Base-by-base conservation (phyloP, 2,888 invertebrate species). In the Ophioninae sp. region DNA sequence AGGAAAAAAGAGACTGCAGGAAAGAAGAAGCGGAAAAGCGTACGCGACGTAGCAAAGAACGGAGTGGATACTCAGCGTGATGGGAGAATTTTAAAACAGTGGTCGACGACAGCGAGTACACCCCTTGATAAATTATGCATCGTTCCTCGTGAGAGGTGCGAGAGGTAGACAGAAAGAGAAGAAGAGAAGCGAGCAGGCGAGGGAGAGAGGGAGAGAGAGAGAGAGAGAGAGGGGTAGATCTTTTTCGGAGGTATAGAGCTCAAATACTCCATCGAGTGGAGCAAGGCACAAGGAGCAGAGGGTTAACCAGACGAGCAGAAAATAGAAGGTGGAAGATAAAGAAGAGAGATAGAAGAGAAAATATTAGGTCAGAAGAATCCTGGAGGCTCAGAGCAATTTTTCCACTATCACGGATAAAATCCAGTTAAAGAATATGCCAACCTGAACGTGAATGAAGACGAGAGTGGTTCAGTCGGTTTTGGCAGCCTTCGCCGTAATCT, bases 391-490 rank as follows among this genome's bases (percentile, higher is more conserved):
- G 63, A 64, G 58, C 63, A 39, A 79, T 67, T 75, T 73, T 67
- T 80, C 63, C 71, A 39, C 76, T 59, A 78, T 77, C 82, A 63
- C 71, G 80, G 78, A 72, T 80, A 78, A 79, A 79, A 76, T 78
- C 77, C 71, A 61, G 81, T 82, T 86, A 86, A 85, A 68, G 85
- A 78, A 85, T 86, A 82, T 71, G 88, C 88, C 84, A 85, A 82
- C 82, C 85, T 51, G 81, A 84, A 85, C 84, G 86, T 77, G 79
- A 86, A 86, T 83, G 82, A 83, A 86, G 85, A 44, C 82, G 64
- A 76, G 58, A 41, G 39, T 67, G 65, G 61, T 68, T 79, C 65
- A 71, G 71, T 67, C 76, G 73, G 64, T 78, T 72, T 79, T 78
- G 75, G 59, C 81, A 63, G 68, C 64, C 23, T 67, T 39, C 30